Evolutionary conservation across 2,888 invertebrate species (phyloP).

Genomic region (Phyllotreta cruciferae): DNA sequence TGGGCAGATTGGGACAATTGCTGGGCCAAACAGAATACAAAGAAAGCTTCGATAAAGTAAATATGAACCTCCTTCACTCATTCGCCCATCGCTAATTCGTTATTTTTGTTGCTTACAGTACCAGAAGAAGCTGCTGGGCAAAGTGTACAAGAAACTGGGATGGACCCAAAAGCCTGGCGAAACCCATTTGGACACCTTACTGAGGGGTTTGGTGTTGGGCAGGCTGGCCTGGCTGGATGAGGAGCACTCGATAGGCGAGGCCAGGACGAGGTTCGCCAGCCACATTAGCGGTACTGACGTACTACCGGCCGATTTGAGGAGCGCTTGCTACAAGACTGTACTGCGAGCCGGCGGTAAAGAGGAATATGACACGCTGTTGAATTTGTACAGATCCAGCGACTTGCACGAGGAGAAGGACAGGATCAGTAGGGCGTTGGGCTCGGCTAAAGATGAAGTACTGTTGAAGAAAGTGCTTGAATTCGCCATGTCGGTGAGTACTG

Average conservation of each 20-base stretch:
- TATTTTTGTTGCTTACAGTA: conserved; percentile 60
- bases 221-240: conserved; percentile 85
- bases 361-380: conserved; percentile 79
- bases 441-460: conserved; percentile 74
- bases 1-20: conserved; percentile 78
- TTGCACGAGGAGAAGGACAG: conserved; percentile 94
- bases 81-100: not conserved
- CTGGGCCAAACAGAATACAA: conserved; percentile 81
- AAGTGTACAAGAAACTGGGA: conserved; percentile 77
- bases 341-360: conserved; percentile 73
- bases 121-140: conserved; percentile 75
- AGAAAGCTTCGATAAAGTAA: conserved; percentile 69
- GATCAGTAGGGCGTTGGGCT: conserved; percentile 84
- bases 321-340: conserved; percentile 82
- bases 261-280: conserved; percentile 70
- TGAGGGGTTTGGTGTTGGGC: conserved; percentile 84
- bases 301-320: conserved; percentile 81
- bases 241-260: conserved; percentile 78
- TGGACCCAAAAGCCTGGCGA: conserved; percentile 84
- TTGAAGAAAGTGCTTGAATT: conserved; percentile 80
- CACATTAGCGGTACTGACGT: conserved; percentile 69
- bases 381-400: conserved; percentile 83
- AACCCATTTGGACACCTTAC: conserved; percentile 84
- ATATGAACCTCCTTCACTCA: conserved; percentile 9
- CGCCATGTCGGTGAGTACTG: conserved; percentile 74